A percentile compares a stretch with the other conserved stretches of the same genome.
Evolutionary conservation across 1,140 invertebrate genomes (phyloP).

Genomic region (Calliphora vicina): DNA sequence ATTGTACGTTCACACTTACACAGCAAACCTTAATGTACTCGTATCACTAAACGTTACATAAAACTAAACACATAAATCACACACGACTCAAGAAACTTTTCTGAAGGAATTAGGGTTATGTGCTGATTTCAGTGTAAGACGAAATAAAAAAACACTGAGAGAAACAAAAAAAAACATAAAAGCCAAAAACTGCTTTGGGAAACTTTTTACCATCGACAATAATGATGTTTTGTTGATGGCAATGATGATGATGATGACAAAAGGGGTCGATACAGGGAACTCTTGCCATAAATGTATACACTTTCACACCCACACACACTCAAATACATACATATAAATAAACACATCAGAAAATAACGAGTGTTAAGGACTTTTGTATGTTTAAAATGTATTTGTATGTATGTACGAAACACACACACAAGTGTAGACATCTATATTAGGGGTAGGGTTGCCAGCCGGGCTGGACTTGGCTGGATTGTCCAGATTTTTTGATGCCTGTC

Average conservation of each 20-base stretch:
- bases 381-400: not conserved
- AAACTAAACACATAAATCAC: slow-evolving; percentile 20
- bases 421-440: not conserved
- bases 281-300: not conserved
- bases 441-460: too few relatives aligned
- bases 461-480: too few relatives aligned
- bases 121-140: not conserved
- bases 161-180: not conserved
- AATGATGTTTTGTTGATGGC: not conserved
- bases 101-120: slow-evolving; percentile 3
- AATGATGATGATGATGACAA: not conserved
- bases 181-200: not conserved
- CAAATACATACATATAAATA: not conserved
- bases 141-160: not conserved
- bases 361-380: not conserved
- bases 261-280: not conserved
- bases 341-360: slow-evolving; percentile 2
- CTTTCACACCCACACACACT: not conserved
- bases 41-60: not conserved
- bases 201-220: not conserved
- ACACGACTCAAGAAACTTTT: slow-evolving; percentile 20
- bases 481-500: too few relatives aligned
- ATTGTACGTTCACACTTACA: too few relatives aligned
- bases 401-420: not conserved
- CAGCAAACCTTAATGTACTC: not conserved